phyloP scores from a whole-genome alignment of 2,888 invertebrate species.

The Acanthoscelides obtectus region DNA sequence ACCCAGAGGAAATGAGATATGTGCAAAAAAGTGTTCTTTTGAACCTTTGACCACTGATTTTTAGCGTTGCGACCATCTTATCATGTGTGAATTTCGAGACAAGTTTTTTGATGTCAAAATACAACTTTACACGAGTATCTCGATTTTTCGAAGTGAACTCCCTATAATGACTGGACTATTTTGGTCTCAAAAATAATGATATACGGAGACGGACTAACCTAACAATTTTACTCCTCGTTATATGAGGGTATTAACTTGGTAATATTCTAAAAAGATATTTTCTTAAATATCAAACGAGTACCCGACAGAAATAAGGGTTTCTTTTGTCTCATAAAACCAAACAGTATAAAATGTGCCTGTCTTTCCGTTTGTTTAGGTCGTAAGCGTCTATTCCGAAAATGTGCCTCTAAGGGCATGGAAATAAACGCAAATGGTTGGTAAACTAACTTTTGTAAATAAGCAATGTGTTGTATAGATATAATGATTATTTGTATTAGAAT shows the following conservation, averaged over 20 bases:
- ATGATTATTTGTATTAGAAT: neutral
- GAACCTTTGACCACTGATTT: conserved; percentile 4
- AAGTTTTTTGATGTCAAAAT: too few species aligned
- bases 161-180: too few species aligned
- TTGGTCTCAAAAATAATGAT: too few species aligned
- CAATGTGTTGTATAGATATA: neutral
- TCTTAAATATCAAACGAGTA: too few species aligned
- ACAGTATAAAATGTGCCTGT: neutral
- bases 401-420: neutral
- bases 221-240: too few species aligned
- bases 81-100: too few species aligned
- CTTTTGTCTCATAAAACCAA: neutral
- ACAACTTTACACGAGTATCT: conserved; percentile 1
- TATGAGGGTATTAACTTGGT: too few species aligned
- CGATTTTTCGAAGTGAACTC: too few species aligned
- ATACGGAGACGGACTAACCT: too few species aligned
- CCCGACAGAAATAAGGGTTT: neutral
- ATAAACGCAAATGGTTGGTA: neutral
- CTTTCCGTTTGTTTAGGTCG: neutral
- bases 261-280: too few species aligned
- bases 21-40: neutral
- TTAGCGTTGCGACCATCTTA: conserved; percentile 7
- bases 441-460: neutral
- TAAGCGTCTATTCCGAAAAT: neutral
- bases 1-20: too few species aligned